phyloP scores from a whole-genome alignment of 2,113 vertebrate species.

The Rafetus swinhoei region DNA sequence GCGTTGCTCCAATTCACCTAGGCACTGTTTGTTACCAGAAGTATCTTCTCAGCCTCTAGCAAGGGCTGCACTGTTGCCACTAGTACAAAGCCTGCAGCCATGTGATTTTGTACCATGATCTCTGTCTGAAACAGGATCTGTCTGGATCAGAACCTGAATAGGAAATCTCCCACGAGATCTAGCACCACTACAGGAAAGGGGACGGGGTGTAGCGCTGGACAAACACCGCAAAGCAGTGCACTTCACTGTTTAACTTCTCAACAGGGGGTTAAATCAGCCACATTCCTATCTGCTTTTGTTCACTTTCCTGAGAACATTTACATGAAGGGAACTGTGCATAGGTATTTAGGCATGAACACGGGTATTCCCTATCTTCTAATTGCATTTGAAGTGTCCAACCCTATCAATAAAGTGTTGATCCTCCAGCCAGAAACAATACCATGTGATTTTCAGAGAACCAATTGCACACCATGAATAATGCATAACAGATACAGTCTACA shows the following conservation, averaged over 20 bases:
- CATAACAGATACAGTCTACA: conserved; percentile 43
- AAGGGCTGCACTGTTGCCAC: background rate
- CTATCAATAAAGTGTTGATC: conserved; percentile 12
- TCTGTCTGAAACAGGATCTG: background rate
- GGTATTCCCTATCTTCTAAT: background rate
- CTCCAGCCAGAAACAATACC: conserved; percentile 34
- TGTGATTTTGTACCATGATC: conserved; percentile 11
- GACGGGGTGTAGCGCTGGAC: conserved; percentile 6
- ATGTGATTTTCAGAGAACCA: conserved; percentile 45
- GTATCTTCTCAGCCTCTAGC: background rate
- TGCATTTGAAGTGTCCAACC: background rate
- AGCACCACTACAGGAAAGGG: fast-evolving
- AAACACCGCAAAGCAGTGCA: background rate
- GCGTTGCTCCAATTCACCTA: conserved; percentile 12
- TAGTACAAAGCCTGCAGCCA: background rate
- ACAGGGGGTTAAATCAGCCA: background rate
- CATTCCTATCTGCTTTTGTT: background rate
- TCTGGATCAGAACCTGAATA: background rate
- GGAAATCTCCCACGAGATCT: conserved; percentile 3
- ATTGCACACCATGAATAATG: conserved; percentile 34
- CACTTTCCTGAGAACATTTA: background rate
- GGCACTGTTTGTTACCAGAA: background rate
- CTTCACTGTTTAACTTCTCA: background rate
- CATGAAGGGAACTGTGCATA: background rate
- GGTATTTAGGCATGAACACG: background rate